Conservation (phyloP, 2,888 invertebrate genomes). For the Tanaodytes sp. region DNA sequence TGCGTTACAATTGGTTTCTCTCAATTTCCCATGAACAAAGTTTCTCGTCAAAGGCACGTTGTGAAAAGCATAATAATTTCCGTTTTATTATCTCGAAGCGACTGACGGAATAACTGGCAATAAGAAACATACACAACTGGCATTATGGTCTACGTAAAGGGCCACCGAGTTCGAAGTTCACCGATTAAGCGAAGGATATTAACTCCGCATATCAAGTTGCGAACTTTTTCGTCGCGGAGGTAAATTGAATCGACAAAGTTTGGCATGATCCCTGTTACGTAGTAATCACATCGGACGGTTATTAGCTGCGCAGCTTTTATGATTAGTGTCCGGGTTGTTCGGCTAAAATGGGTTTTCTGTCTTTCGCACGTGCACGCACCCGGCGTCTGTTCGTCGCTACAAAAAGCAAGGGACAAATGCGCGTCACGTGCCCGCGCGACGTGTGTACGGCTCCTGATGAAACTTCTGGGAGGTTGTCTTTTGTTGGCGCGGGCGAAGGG, state of each 20-base stretch:
- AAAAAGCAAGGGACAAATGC: slow-evolving; percentile 67
- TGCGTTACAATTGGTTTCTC: too few relatives aligned
- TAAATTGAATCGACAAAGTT: slow-evolving; percentile 48
- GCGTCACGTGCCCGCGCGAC: slow-evolving; percentile 68
- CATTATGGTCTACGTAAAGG: too few relatives aligned
- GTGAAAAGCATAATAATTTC: too few relatives aligned
- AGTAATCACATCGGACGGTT: slow-evolving; percentile 53
- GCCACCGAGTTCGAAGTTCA: too few relatives aligned
- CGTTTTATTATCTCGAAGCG: too few relatives aligned
- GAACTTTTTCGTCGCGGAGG: slow-evolving; percentile 32
- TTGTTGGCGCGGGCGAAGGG: slow-evolving; percentile 51
- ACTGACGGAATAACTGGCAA: too few relatives aligned
- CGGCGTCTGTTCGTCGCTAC: slow-evolving; percentile 35
- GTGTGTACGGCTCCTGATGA: slow-evolving; percentile 67
- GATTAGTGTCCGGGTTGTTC: slow-evolving; percentile 45
- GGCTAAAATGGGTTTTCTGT: slow-evolving; percentile 37
- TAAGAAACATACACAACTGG: too few relatives aligned
- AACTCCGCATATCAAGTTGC: slow-evolving; percentile 27
- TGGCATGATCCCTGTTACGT: slow-evolving; percentile 30
- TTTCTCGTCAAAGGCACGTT: too few relatives aligned
- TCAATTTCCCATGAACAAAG: too few relatives aligned
- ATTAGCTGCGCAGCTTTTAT: slow-evolving; percentile 52
- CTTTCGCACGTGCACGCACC: slow-evolving; percentile 46
- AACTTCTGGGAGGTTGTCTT: slow-evolving; percentile 60
- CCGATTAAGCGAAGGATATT: slow-evolving; percentile 22